Evolutionary conservation across 1,140 invertebrate species (phyloP).

Genomic region (Solenopsis invicta): DNA sequence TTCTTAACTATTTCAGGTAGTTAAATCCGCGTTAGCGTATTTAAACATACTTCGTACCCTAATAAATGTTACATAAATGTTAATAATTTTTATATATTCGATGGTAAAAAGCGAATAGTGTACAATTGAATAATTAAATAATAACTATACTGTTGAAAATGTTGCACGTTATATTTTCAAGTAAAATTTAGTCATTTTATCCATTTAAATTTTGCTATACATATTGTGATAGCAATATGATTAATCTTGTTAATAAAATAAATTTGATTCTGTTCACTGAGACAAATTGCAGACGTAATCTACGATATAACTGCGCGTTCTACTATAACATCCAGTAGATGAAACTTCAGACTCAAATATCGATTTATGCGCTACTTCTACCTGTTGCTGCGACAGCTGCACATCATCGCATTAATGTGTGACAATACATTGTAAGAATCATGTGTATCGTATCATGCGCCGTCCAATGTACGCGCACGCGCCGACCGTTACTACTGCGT

Average conservation of each 20-base stretch:
- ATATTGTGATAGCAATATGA: not conserved
- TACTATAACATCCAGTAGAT: not conserved
- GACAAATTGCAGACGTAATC: not conserved
- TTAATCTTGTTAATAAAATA: not conserved
- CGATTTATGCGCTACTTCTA: slow-evolving; percentile 27
- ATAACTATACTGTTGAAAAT: not conserved
- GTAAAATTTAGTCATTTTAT: not conserved
- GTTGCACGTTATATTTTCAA: not conserved
- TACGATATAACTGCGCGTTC: not conserved
- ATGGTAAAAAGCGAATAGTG: not conserved
- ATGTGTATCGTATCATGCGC: not conserved
- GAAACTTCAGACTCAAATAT: slow-evolving; percentile 28
- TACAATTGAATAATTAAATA: slow-evolving; percentile 27
- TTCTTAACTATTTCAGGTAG: slow-evolving; percentile 68
- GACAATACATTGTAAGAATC: not conserved
- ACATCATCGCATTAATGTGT: slow-evolving; percentile 17
- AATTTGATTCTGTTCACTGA: not conserved
- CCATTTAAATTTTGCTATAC: not conserved
- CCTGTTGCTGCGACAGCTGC: slow-evolving; percentile 21
- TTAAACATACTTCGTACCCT: slow-evolving; percentile 62
- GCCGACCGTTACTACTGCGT: slow-evolving; percentile 22
- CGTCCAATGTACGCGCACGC: slow-evolving; percentile 38
- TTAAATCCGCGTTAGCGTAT: slow-evolving; percentile 71
- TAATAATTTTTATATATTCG: slow-evolving; percentile 15
- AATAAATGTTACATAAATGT: slow-evolving; percentile 6